These are phyloP conservation scores for Cyprinodon variegatus DNA, from an alignment of 2,113 vertebrate species.

Conservation along the genomic window DNA sequence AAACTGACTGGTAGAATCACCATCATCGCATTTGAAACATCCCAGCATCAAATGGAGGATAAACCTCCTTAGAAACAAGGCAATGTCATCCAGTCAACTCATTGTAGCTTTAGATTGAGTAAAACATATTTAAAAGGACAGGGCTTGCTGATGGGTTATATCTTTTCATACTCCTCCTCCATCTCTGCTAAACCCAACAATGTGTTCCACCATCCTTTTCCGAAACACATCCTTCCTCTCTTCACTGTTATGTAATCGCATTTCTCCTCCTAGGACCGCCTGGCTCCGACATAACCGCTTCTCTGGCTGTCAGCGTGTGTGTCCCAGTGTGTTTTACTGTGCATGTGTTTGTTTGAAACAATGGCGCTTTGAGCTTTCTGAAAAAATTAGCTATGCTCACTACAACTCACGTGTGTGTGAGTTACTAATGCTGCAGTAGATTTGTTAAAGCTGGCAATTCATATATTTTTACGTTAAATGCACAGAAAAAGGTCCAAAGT, in stretches of 20 bases:
- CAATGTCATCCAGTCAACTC: conserved; percentile 6
- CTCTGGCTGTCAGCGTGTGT: conserved; percentile 6
- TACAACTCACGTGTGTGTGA: not conserved
- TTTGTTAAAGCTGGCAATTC: not conserved
- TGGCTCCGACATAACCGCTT: conserved; percentile 56
- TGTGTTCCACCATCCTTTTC: conserved; percentile 31
- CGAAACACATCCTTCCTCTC: conserved; percentile 27
- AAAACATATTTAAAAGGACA: not conserved
- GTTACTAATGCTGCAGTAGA: not conserved
- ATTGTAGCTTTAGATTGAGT: not conserved
- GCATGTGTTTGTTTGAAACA: conserved; percentile 34
- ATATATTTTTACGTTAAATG: not conserved
- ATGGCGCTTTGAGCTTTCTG: conserved; percentile 44
- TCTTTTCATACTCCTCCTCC: conserved; percentile 23
- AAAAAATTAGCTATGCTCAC: conserved; percentile 1
- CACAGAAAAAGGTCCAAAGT: too few relatives aligned
- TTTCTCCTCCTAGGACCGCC: conserved; percentile 63
- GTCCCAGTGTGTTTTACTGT: not conserved
- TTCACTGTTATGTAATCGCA: conserved; percentile 64
- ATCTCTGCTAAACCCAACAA: conserved; percentile 5
- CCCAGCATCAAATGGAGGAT: conserved; percentile 13
- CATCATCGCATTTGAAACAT: conserved; percentile 14
- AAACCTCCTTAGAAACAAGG: not conserved
- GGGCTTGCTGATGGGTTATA: not conserved
- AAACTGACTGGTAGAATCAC: conserved; percentile 32